Conservation (phyloP, 1,140 invertebrate species). For the Drosophila eugracilis region DNA sequence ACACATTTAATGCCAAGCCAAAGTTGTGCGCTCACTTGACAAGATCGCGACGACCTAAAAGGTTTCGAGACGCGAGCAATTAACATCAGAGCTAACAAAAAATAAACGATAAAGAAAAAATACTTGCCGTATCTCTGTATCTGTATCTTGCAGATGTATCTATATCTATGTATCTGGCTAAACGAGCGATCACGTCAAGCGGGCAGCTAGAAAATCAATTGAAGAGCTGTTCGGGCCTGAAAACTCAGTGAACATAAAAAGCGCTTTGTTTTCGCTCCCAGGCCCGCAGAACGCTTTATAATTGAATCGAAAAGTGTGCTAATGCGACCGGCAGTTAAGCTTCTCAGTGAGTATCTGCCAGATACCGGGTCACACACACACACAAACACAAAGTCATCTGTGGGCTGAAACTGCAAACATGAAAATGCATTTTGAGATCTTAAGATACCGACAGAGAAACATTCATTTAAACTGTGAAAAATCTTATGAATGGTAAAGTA, state of each 20-base stretch:
- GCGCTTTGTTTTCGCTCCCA: slow-evolving; percentile 61
- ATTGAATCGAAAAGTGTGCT: slow-evolving; percentile 78
- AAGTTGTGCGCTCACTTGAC: slow-evolving; percentile 49
- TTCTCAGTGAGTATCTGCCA: slow-evolving; percentile 44
- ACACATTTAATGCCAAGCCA: slow-evolving; percentile 69
- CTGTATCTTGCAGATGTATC: slow-evolving; percentile 39
- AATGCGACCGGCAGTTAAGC: slow-evolving; percentile 61
- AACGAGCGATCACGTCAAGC: slow-evolving; percentile 69
- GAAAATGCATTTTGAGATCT: slow-evolving; percentile 73
- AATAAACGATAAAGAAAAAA: too few species aligned
- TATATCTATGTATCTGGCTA: slow-evolving; percentile 48
- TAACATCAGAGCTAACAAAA: slow-evolving; percentile 62
- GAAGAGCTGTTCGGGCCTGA: slow-evolving; percentile 38
- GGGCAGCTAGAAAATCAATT: slow-evolving; percentile 72
- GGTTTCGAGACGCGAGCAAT: slow-evolving; percentile 58
- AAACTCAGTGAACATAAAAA: slow-evolving; percentile 58
- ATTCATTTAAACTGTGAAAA: slow-evolving; percentile 8
- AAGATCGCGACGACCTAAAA: slow-evolving; percentile 46
- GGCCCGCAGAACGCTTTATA: slow-evolving; percentile 53
- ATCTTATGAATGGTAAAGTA: slow-evolving; percentile 3
- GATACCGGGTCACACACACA: slow-evolving; percentile 42
- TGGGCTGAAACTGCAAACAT: slow-evolving; percentile 51
- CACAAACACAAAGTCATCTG: too few species aligned
- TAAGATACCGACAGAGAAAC: slow-evolving; percentile 53
- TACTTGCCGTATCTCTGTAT: slow-evolving; percentile 13